Conservation (phyloP, 1,140 invertebrate species). For the Drosophila persimilis region DNA sequence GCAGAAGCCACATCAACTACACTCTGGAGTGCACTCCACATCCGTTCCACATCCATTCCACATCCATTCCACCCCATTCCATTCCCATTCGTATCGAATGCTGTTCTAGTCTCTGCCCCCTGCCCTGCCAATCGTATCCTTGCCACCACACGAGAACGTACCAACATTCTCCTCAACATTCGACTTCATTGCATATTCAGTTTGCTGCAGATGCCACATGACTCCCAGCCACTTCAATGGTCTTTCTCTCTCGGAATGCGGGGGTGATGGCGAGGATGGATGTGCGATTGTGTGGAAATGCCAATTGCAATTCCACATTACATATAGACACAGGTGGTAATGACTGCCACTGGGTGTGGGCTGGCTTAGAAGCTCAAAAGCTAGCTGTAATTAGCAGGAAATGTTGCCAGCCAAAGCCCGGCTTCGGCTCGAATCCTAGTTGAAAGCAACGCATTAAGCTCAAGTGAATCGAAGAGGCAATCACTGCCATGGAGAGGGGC, state of each 20-base stretch:
- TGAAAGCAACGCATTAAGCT: constrained; percentile 39
- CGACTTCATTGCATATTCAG: constrained; percentile 74
- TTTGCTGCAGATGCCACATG: constrained; percentile 36
- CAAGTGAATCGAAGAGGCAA: constrained; percentile 42
- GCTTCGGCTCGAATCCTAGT: constrained; percentile 16
- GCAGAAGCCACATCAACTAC: constrained; percentile 28
- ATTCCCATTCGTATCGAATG: too few relatives aligned
- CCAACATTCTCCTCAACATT: constrained; percentile 31
- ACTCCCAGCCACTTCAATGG: constrained; percentile 11
- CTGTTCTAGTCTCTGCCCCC: background rate
- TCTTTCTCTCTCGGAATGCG: constrained; percentile 30
- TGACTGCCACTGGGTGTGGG: background rate
- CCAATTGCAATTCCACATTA: constrained; percentile 50
- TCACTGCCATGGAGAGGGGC: constrained; percentile 22
- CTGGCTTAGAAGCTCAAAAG: constrained; percentile 28
- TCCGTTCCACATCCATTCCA: background rate
- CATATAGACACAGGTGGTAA: constrained; percentile 41
- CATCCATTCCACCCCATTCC: background rate
- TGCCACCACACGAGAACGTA: constrained; percentile 30
- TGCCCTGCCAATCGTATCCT: constrained; percentile 1
- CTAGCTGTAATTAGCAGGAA: constrained; percentile 63
- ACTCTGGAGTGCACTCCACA: constrained; percentile 34
- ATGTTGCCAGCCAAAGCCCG: constrained; percentile 43
- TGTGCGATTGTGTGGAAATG: constrained; percentile 29
- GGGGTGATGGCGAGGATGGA: background rate